A percentile compares a stretch with the other conserved stretches of the same genome.
These are phyloP conservation scores for Garra rufa DNA, from an alignment of 2,113 vertebrate genomes.

Conservation along the genomic window DNA sequence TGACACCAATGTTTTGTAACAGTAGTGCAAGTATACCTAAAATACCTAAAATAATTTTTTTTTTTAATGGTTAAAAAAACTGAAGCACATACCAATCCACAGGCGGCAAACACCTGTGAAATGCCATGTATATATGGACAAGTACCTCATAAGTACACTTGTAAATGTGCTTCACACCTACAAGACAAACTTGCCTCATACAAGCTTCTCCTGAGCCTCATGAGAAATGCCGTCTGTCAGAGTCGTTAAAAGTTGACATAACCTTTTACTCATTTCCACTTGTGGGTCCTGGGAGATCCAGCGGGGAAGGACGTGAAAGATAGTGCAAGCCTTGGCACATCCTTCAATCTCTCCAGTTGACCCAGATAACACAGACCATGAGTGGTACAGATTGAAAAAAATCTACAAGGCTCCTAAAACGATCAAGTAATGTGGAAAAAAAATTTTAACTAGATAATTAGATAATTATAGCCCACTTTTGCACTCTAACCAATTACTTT, in stretches of 20 bases:
- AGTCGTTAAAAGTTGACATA: conserved; percentile 40
- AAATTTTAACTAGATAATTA: too few species aligned
- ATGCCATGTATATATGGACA: background rate
- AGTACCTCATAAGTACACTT: conserved; percentile 8
- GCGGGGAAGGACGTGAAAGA: conserved; percentile 9
- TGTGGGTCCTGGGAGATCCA: conserved; percentile 15
- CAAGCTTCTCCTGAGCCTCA: background rate
- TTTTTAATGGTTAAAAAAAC: too few species aligned
- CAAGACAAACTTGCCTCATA: background rate
- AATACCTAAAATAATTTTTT: too few species aligned
- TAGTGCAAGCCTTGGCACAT: conserved; percentile 11
- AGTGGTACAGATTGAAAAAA: background rate
- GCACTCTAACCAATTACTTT: background rate
- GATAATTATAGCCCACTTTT: background rate
- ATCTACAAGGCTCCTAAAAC: background rate
- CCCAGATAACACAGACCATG: conserved; percentile 18
- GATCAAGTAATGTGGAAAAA: background rate
- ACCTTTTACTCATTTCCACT: conserved; percentile 26
- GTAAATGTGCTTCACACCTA: background rate
- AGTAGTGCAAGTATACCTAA: too few species aligned
- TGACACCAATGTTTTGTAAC: too few species aligned
- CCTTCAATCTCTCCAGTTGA: conserved; percentile 32
- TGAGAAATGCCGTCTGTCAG: conserved; percentile 24
- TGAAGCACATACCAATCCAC: background rate
- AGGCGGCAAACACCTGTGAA: background rate